A percentile compares a stretch with the other conserved stretches of the same genome.
These are phyloP conservation scores for Albula glossodonta DNA, from an alignment of 2,113 vertebrate genomes.

Conservation along the genomic window DNA sequence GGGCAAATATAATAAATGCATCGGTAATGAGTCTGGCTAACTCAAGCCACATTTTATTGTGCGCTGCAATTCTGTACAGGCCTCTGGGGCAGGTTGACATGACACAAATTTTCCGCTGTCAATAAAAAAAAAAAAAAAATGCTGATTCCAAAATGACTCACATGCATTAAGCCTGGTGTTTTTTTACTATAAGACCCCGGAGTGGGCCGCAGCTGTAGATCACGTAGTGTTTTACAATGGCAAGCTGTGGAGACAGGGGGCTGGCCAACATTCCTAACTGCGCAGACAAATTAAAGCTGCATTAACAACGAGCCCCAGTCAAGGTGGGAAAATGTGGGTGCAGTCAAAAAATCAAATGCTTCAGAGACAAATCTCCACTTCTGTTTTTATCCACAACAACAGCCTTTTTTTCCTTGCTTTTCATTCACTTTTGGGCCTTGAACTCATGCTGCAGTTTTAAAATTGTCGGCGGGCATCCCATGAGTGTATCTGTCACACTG, in stretches of 20 bases:
- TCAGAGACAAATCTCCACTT: background rate
- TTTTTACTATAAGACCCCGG: conserved; percentile 39
- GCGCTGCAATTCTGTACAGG: conserved; percentile 24
- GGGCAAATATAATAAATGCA: conserved; percentile 29
- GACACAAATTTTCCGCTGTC: conserved; percentile 63
- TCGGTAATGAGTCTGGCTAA: conserved; percentile 48
- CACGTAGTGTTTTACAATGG: conserved; percentile 22
- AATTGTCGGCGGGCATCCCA: background rate
- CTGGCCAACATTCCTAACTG: conserved; percentile 26
- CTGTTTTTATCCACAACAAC: background rate
- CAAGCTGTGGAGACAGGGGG: conserved; percentile 21
- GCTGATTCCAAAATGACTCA: conserved; percentile 53
- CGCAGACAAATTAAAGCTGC: conserved; percentile 32
- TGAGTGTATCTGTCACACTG: background rate
- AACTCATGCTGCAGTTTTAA: background rate
- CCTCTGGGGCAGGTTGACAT: conserved; percentile 44
- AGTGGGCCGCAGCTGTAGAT: conserved; percentile 41
- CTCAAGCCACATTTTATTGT: conserved; percentile 55
- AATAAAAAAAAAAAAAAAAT: conserved; percentile 56
- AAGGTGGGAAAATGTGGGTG: conserved; percentile 3
- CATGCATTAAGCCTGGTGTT: conserved; percentile 39
- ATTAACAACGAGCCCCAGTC: conserved; percentile 27
- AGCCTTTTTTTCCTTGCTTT: background rate
- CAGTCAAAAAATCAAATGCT: background rate
- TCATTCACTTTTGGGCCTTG: background rate